A percentile compares a stretch with the other conserved stretches of the same genome.
phyloP scores from a whole-genome alignment of 2,797 vertebrate species.

The Brachyalestes nurse region DNA sequence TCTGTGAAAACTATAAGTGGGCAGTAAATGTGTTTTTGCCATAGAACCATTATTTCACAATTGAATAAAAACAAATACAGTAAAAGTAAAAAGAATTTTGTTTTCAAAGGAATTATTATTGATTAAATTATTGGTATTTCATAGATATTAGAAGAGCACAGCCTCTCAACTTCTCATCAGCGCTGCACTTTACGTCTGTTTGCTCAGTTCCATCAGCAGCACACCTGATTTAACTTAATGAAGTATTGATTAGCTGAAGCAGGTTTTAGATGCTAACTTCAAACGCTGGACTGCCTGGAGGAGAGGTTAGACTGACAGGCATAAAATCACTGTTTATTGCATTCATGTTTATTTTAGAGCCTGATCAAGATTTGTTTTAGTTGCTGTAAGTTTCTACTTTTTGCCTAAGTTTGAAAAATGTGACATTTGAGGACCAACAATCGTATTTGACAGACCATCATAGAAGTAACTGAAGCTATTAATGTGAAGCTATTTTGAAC shows the following conservation, averaged over 20 bases:
- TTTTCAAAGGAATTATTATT: neutral
- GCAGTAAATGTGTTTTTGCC: neutral
- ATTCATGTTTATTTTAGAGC: neutral
- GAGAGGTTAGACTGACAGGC: neutral
- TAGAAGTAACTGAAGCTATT: neutral
- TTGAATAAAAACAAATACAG: neutral
- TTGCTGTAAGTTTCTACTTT: neutral
- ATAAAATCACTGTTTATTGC: neutral
- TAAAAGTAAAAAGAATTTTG: neutral
- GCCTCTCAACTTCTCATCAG: neutral
- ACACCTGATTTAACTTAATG: conserved; percentile 6
- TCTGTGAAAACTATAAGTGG: neutral
- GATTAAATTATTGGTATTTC: neutral
- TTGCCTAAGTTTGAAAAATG: neutral
- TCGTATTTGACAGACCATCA: neutral
- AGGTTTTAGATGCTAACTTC: neutral
- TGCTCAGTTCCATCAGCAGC: neutral
- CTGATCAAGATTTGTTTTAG: neutral
- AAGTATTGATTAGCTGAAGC: neutral
- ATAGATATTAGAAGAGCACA: neutral
- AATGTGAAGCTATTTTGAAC: too few species aligned
- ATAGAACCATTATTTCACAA: neutral
- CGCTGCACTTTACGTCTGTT: neutral
- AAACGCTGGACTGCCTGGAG: neutral
- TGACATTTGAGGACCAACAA: neutral